Base-by-base conservation (phyloP, 2,797 vertebrate genomes). In the Echeneis naucrates region DNA sequence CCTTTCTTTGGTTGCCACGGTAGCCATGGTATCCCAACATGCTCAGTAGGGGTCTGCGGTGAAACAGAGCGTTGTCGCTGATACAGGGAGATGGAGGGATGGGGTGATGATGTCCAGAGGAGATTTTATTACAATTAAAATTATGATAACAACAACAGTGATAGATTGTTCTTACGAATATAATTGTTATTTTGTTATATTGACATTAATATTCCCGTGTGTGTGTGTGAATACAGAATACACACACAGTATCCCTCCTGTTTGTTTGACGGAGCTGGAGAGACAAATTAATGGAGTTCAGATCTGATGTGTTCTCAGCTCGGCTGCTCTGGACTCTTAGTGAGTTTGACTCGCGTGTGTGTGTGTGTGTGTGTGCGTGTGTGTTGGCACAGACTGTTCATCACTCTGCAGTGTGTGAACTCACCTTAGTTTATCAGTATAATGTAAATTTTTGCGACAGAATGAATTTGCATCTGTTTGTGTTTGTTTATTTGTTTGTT, bases 261-360 rank as follows among this genome's bases (percentile, higher is more conserved):
- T 57, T 69, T 60, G 68, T 71, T n/a, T 63, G 61, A 68, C 8
- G 5, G 56, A 68, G 66, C 52, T 72, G 66, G 59, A 67, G 55
- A 70, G 59, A 77, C 76, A 67, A 69, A 75, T 76, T 77, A 81
- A 79, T 72, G 66, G 69, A 81, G 65, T 81, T 81, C 66, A 68
- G 75, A 79, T 58, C 55, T 61, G 68, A 74, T 77, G 72, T 70
- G 69, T 71, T 77, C 45, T 54, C 32, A 32, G 63, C 67, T 73
- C 35, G 56, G 63, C 63, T 76, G 76, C 66, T 73, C 44, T 61
- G 63, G 67, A 53, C 67, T 64, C 63, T 42, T 17, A 68, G 62
- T 61, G 69, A 70, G 23, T 74, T 63, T 61, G 37, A 44, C 53
- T 17, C 1, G 50, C 32, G 42, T 59, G 55, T 33, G 58, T 51